A percentile compares a stretch with the other conserved stretches of the same genome.
phyloP scores from a whole-genome alignment of 2,888 invertebrate species.

The Harpalus rufipes region DNA sequence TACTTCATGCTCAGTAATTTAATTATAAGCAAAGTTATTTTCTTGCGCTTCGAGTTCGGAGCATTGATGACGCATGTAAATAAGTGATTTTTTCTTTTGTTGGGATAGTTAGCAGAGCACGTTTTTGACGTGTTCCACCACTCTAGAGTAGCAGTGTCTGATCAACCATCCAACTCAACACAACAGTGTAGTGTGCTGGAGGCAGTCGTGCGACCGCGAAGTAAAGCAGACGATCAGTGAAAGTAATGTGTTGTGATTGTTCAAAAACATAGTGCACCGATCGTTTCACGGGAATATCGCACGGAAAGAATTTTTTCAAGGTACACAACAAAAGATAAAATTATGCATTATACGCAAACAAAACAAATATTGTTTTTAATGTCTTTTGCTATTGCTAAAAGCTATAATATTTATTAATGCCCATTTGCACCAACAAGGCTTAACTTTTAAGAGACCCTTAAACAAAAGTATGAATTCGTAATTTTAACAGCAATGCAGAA shows the following conservation, averaged over 20 bases:
- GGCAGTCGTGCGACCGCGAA: not conserved
- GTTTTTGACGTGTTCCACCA: too few relatives aligned
- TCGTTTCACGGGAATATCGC: not conserved
- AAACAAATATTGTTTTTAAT: not conserved
- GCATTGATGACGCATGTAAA: conserved; percentile 5
- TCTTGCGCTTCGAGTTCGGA: too few relatives aligned
- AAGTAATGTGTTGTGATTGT: not conserved
- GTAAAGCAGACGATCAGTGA: not conserved
- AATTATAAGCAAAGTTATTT: too few relatives aligned
- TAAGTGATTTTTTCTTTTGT: not conserved
- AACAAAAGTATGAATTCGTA: too few relatives aligned
- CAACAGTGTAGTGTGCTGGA: not conserved
- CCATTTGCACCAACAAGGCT: too few relatives aligned
- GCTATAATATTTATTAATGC: too few relatives aligned
- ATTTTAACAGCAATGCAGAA: too few relatives aligned
- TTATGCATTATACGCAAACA: not conserved
- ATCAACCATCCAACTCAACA: not conserved
- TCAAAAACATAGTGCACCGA: not conserved
- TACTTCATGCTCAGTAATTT: too few relatives aligned
- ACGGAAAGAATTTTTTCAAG: not conserved
- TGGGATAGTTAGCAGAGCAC: not conserved
- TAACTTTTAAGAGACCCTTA: too few relatives aligned
- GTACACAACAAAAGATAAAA: not conserved
- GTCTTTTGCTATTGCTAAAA: too few relatives aligned
- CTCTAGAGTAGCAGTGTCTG: too few relatives aligned